Evolutionary conservation across 2,888 invertebrate species (phyloP), one percentile per base, ranked within the genome.

Genomic region (Trichopria drosophilae): DNA sequence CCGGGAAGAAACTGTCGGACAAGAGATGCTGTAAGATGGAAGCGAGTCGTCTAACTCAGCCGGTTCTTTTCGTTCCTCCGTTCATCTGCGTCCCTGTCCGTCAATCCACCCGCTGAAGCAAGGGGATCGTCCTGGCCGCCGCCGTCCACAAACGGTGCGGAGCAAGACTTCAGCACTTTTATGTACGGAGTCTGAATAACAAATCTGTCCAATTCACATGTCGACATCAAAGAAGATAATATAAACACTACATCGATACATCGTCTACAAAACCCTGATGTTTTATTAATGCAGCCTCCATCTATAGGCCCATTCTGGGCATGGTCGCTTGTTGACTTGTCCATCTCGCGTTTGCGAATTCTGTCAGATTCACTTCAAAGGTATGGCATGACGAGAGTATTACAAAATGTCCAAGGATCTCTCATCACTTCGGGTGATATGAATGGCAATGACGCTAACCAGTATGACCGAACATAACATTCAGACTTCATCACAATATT

Each of bases 151-250:
- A 71, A 72, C 72, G 72, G 71, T 71, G 66, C 72, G 72, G 64
- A 73, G 72, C 72, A 73, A 73, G 73, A 73, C 73, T 73, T 73
- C 71, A 72, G 67, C 71, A 72, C 72, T 72, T 72, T 73, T 72
- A 72, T 70, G 71, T 72, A 70, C 72, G 72, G 67, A 74, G 72
- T 69, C 73, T 75, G 75, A 75, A 75, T 75, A 75, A 75, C 75
- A 75, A 75, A 75, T 75, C 75, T 75, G 74, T 75, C 75, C 75
- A 75, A 75, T 75, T 75, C 75, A 75, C 73, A 75, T 75, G 75
- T 75, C 75, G 75, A 75, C 75, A 75, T 75, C 74, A 72, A 75
- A 75, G 75, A 75, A 75, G 75, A 74, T 75, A 75, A 75, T 75
- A 75, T 75, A 75, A 75, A 75, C 75, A 72, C 75, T 75, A 73